Evolutionary conservation across 2,797 vertebrate genomes (phyloP), one percentile per base, ranked within the genome.

Genomic region (Neosilurus hyrtlii): DNA sequence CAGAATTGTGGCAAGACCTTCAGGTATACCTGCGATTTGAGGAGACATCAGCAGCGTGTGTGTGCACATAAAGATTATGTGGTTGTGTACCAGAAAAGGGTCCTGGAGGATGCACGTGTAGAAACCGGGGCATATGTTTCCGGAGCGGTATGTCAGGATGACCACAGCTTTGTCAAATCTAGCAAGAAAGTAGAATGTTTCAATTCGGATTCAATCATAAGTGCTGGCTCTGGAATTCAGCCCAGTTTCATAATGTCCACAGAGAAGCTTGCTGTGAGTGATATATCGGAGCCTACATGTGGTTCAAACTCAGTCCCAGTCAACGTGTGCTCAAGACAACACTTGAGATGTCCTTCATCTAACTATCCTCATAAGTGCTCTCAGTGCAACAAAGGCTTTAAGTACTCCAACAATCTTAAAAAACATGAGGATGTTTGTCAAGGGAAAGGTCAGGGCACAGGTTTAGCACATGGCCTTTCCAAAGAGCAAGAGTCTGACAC

Each of bases 21-120:
- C 65, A 82, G 73, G 37, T 86, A 88, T 30, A 81, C 85, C 30
- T 85, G 85, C 62, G 87, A 88, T 71, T 71, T 88, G n/a, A 85
- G 82, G 67, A 81, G 79, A 72, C 87, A 88, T 65, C 81, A 85
- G 57, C 83, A 78, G 61, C 66, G 79, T 9, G 61, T 78, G 26
- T 86, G 85, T 59, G 12, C 22, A 15, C 72, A 81, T 20, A 65
- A 75, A 56, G 79, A 67, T 59, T 81, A 81, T 43, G 79, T 80
- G 37, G 63, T 80, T 14, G 61, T 84, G 63, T 57, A 75, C 35
- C 79, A 30, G 26, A 37, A 35, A 67, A 81, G 24, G 9, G 35
- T 57, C 16, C 8, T 9, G 8, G 79, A 76, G 4, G 49, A 76
- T 26, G 12, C 26, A 56, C 56, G 22, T 72, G 76, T 56, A n/a